These are phyloP conservation scores for Jordanella pulchra DNA, from an alignment of 2,797 vertebrate species.

Conservation along the genomic window DNA sequence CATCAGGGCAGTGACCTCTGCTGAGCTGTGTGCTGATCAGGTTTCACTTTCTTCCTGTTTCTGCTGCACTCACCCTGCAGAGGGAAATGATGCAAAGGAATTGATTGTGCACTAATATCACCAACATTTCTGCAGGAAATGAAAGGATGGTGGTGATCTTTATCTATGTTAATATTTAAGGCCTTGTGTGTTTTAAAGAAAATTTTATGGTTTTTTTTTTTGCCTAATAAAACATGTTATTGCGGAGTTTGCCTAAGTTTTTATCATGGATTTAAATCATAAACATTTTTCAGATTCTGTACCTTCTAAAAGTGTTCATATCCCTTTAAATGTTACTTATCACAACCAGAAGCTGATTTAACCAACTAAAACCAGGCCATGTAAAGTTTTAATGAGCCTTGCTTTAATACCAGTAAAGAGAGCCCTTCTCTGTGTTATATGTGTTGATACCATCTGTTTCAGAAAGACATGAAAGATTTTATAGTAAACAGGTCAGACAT, in stretches of 20 bases:
- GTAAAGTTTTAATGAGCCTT: no score
- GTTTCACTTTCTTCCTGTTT: conserved; percentile 49
- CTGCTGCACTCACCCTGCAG: conserved; percentile 11
- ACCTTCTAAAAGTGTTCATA: no score
- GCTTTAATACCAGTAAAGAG: no score
- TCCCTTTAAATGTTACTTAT: not conserved
- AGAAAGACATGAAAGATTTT: no score
- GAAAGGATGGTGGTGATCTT: not conserved
- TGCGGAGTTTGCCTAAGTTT: not conserved
- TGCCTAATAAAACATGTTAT: conserved; percentile 47
- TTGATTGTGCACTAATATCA: not conserved
- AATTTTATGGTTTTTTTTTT: not conserved
- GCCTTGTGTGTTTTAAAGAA: not conserved
- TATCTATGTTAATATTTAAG: not conserved
- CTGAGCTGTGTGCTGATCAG: conserved; percentile 41
- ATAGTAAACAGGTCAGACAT: no score
- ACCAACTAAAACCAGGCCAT: not conserved
- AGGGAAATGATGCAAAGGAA: conserved; percentile 9
- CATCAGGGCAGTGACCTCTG: conserved; percentile 28
- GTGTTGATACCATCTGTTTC: no score
- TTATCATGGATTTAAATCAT: not conserved
- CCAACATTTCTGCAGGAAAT: not conserved
- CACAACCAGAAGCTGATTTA: not conserved
- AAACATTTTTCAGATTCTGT: no score
- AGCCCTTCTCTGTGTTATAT: no score